Conservation (phyloP, 2,888 invertebrate genomes). For the Melikaiella ostensackeni region DNA sequence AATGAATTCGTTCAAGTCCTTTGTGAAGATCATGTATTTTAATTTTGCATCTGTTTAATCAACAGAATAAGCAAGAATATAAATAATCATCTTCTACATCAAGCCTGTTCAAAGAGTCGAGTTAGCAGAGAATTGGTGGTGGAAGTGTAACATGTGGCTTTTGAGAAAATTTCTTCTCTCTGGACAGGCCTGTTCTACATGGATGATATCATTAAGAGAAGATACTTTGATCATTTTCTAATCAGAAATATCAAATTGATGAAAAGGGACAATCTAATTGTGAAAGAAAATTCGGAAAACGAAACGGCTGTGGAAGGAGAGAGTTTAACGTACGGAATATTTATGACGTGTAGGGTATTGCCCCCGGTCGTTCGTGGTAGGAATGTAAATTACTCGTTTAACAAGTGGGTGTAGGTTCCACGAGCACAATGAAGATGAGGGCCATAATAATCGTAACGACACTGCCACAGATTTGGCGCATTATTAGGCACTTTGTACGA, state of each 20-base stretch:
- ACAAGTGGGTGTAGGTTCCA: slow-evolving; percentile 56
- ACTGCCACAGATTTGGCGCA: slow-evolving; percentile 33
- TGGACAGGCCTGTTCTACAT: too few relatives aligned
- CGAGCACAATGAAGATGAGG: slow-evolving; percentile 53
- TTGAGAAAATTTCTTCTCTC: too few relatives aligned
- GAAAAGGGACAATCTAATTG: not conserved
- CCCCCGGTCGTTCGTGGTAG: slow-evolving; percentile 53
- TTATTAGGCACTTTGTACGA: slow-evolving; percentile 32
- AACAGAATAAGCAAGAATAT: not conserved
- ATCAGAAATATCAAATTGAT: too few relatives aligned
- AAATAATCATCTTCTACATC: too few relatives aligned
- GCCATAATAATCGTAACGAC: slow-evolving; percentile 49
- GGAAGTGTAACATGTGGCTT: too few relatives aligned
- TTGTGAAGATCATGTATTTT: not conserved
- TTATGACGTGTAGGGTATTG: slow-evolving; percentile 56
- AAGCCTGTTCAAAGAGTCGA: too few relatives aligned
- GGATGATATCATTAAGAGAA: too few relatives aligned
- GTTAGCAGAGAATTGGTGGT: too few relatives aligned
- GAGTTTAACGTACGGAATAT: slow-evolving; percentile 47
- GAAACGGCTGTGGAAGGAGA: not conserved
- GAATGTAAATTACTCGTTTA: slow-evolving; percentile 59
- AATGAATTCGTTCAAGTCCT: not conserved
- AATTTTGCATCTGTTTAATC: not conserved
- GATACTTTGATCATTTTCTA: too few relatives aligned
- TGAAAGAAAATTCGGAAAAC: slow-evolving; percentile 10